These are phyloP conservation scores for Enteromius afrohamiltoni DNA, from an alignment of 2,797 vertebrate genomes.

Conservation along the genomic window DNA sequence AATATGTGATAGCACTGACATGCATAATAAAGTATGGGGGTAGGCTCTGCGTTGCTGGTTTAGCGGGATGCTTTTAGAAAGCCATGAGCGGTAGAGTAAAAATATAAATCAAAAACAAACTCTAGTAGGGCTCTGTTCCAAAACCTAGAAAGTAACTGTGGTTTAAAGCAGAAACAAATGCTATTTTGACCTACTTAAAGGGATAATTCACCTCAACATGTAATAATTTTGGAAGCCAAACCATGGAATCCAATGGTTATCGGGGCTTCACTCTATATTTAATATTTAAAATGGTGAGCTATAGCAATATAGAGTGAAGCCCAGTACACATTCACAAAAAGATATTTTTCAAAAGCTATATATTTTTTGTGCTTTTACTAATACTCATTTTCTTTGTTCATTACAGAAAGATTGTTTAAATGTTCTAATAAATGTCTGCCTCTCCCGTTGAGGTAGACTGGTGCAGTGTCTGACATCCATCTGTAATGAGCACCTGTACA, in stretches of 20 bases:
- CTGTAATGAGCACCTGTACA: conserved; percentile 24
- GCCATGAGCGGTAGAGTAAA: conserved; percentile 57
- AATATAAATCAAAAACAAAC: conserved; percentile 37
- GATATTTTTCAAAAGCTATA: not conserved
- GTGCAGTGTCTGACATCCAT: not conserved
- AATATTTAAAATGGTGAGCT: not conserved
- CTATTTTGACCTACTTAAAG: not conserved
- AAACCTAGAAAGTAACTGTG: not conserved
- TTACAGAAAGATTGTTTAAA: not conserved
- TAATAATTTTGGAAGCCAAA: not conserved
- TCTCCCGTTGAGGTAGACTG: conserved; percentile 10
- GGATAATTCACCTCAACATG: not conserved
- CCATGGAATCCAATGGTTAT: too few species aligned
- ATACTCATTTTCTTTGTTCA: not conserved
- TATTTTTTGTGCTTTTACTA: not conserved
- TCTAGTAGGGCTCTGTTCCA: not conserved
- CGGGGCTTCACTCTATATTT: too few species aligned
- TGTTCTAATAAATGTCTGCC: not conserved
- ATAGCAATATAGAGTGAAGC: not conserved
- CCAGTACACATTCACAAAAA: not conserved
- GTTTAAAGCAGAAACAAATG: not conserved
- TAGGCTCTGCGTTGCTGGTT: conserved; percentile 54
- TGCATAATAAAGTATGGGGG: conserved; percentile 34
- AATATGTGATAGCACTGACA: conserved; percentile 54
- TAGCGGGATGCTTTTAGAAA: conserved; percentile 56